Conservation (phyloP, 2,888 invertebrate species). For the Poecilus cupreus region DNA sequence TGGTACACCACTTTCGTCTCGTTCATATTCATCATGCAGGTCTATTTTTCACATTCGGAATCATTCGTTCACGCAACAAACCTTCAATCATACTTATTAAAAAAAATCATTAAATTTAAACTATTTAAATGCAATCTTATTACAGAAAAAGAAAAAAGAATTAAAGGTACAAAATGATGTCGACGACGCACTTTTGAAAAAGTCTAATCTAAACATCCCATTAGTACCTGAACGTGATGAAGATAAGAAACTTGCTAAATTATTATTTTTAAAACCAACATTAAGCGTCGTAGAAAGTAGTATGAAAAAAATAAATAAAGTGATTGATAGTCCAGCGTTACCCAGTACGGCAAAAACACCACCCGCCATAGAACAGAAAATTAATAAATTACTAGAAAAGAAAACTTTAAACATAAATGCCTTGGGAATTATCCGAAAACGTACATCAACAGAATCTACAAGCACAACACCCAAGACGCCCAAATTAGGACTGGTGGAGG, state of each 20-base stretch:
- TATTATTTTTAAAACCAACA: slow-evolving; percentile 81
- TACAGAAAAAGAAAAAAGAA: slow-evolving; percentile 83
- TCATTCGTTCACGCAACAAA: no score
- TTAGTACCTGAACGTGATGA: slow-evolving; percentile 87
- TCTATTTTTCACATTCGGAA: no score
- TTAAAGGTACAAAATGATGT: slow-evolving; percentile 80
- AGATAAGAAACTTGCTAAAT: slow-evolving; percentile 85
- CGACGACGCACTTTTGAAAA: slow-evolving; percentile 83
- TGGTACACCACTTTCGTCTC: no score
- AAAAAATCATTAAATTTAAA: no score
- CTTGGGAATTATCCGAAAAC: slow-evolving; percentile 58
- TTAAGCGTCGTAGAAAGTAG: slow-evolving; percentile 77
- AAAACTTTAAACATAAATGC: slow-evolving; percentile 49
- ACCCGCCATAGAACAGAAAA: slow-evolving; percentile 68
- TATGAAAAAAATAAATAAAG: slow-evolving; percentile 67
- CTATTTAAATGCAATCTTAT: no score
- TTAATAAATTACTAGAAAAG: slow-evolving; percentile 67
- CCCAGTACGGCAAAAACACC: slow-evolving; percentile 68
- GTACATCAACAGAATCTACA: slow-evolving; percentile 15
- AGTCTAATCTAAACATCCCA: slow-evolving; percentile 84
- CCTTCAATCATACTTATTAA: no score
- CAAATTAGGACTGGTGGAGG: slow-evolving; percentile 64
- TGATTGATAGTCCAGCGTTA: slow-evolving; percentile 69
- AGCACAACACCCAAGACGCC: slow-evolving; percentile 9
- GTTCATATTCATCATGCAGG: no score